Base-by-base conservation (phyloP, 2,113 vertebrate species). In the Apteryx mantelli region DNA sequence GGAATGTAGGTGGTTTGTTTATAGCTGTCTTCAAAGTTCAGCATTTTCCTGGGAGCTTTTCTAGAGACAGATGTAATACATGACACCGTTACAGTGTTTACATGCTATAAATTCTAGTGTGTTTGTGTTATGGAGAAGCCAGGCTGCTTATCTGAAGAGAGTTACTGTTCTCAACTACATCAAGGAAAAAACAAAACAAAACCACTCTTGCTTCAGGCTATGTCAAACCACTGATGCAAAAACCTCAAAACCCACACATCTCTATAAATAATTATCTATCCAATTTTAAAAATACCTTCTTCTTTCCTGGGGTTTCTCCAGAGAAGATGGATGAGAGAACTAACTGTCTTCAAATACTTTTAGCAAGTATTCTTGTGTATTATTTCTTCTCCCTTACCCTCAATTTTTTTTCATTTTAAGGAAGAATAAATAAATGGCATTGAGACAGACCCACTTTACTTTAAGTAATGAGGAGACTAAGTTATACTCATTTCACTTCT, bases 1-100 rank as follows among this genome's bases (percentile, higher is more conserved):
- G 55, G 36, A 81, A 85, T 82, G 40, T 50, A 40, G 68, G 38
- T 89, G 74, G 92, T 96, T 96, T 82, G 73, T 84, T 94, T 89
- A 91, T 65, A 88, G 82, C 38, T 93, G 86, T 93, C 90, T 94
- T 75, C 86, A 55, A 75, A 86, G 88, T 65, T 13, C 77, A 44
- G 38, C 28, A 16, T 86, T 65, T 69, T 76, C 69, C 86, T 79
- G 69, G 16, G 77, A 94, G 79, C 21, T 84, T 70, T 60, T 81
- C 40, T 60, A 69, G 36, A 83, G 85, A 30, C 0, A 0, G 82
- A 77, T 40, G 44, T 50, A 82, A 5, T 34, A 32, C 42, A 83
- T 42, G 76, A 88, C 86, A 55, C 32, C 86, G 50, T 5, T 76
- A 48, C 52, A 68, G 42, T 56, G 42, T 56, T 92, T 65, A 64